Evolutionary conservation across 2,888 invertebrate species (phyloP).

Genomic region (Cephus pulcher): DNA sequence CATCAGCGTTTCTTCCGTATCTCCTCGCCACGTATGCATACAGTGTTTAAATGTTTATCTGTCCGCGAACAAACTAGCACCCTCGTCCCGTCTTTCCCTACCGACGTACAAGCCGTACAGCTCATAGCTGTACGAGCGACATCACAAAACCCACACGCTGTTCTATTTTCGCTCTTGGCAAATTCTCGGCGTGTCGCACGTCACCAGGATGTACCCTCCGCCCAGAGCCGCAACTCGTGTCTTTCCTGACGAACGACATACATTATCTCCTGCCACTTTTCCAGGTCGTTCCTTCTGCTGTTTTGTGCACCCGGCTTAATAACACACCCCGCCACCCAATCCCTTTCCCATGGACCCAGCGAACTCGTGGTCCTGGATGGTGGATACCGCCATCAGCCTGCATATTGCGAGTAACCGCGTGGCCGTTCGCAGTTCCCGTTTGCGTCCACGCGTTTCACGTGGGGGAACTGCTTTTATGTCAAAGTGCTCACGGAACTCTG

Average conservation of each 20-base stretch:
- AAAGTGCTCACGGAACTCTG: not conserved
- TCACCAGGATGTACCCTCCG: slow-evolving; percentile 8
- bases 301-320: not conserved
- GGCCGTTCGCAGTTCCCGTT: not conserved
- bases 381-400: not conserved
- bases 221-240: not conserved
- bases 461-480: not conserved
- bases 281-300: not conserved
- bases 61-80: slow-evolving; percentile 21
- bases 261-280: not conserved
- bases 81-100: slow-evolving; percentile 2
- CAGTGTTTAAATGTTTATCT: slow-evolving; percentile 31
- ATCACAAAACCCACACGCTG: not conserved
- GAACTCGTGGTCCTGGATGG: not conserved
- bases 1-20: not conserved
- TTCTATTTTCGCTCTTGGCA: slow-evolving; percentile 30
- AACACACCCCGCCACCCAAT: not conserved
- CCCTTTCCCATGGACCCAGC: not conserved
- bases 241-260: not conserved
- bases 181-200: slow-evolving; percentile 29
- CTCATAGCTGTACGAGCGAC: not conserved
- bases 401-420: not conserved
- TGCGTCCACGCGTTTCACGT: not conserved
- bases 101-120: not conserved
- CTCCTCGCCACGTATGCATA: not conserved